Evolutionary conservation across 2,797 vertebrate genomes (phyloP), one percentile per base, ranked within the genome.

Genomic region (Acestrorhynchus altus): DNA sequence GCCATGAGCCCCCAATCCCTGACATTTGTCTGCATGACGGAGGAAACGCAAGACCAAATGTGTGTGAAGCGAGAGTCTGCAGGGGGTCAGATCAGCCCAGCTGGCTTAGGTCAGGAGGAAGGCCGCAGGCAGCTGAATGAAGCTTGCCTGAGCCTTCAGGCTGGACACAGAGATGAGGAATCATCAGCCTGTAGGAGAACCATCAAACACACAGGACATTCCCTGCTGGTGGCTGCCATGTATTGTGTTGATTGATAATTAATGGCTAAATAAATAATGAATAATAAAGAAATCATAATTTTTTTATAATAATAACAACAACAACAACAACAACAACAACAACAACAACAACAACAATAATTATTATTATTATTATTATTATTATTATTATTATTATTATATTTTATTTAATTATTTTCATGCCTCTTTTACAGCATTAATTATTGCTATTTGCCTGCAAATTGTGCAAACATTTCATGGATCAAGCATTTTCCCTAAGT

Each of bases 11-110:
- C 74, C 74, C 46, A 82, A 88, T 87, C 83, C 87, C 88, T 90
- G 89, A 92, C 90, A 92, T 93, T 92, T 88, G 88, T 92, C 89
- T 89, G 83, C 57, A 82, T 79, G 87, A 74, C 79, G 85, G 80
- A 85, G 86, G n/a, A 71, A 57, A 57, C 69, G 22, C 35, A 40
- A 12, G 35, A 4, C 13, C 15, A 20, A 5, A 28, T 35, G n/a
- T 54, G 28, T 70, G n/a, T 15, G 39, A 63, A n/a, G 13, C 24
- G 1, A 4, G n/a, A 42, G 11, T 39, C 51, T 22, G 31, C 7
- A 8, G 52, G 7, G n/a, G 20, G 69, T 42, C 35, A 57, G 39
- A 26, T 71, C 35, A 57, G n/a, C 35, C 31, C 69, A 57, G 35
- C 31, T 24, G 35, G 35, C 69, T 16, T 5, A 22, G 35, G 69